Evolutionary conservation across 2,113 vertebrate genomes (phyloP), one percentile per base, ranked within the genome.

Genomic region (Myanophis thanlyinensis): DNA sequence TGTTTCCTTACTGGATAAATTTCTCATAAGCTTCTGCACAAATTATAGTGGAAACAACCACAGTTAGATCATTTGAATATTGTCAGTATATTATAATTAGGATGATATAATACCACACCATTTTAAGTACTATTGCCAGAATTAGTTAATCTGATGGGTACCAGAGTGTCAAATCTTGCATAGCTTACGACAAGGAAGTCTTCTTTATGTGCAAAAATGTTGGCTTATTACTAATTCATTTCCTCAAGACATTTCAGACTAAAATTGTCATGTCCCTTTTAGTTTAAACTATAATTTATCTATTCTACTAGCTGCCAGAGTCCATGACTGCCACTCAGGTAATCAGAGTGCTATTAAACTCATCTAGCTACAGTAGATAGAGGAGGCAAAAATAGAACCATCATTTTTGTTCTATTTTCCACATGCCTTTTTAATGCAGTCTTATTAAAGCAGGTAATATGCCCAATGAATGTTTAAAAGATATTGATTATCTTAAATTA

Each of bases 201-300:
- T 80, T 90, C 94, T 89, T 52, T 93, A 47, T 0, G 1, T 88
- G 87, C 62, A 91, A 85, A 91, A 85, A 87, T 91, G 85, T 87
- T 84, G 87, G 23, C 46, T 46, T 90, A 89, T 67, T 5, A 90
- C 18, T 3, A 1, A 9, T 88, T 73, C 10, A 2, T 56, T 44
- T 91, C 12, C 48, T 35, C 54, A 40, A 67, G 30, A 87, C 35
- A 88, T 18, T 86, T 7, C 40, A 59, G 48, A 93, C 47, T 67
- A 22, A 91, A 47, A 88, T 67, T 90, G 88, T 25, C 46, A 48
- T 27, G 13, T 93, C n/a, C 52, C 44, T 89, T 89, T 94, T 87
- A 27, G 52, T 67, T 46, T 93, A 89, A 93, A 62, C 15, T 49
- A 27, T 93, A 85, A 91, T 40, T 47, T 93, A 6, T 15, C 84